Conservation (phyloP, 2,113 vertebrate genomes). For the Thunnus maccoyii region DNA sequence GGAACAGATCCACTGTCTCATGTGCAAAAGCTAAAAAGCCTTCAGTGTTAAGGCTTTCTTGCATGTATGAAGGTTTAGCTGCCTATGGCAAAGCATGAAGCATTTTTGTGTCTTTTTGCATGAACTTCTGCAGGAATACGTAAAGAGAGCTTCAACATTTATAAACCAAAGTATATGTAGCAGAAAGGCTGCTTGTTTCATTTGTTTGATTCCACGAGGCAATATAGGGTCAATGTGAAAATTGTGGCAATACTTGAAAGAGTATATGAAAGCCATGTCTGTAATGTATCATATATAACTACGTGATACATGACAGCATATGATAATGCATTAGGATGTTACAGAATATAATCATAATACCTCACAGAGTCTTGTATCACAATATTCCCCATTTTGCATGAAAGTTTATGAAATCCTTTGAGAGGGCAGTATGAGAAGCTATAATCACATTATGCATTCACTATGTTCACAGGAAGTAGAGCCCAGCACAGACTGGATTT, state of each 20-base stretch:
- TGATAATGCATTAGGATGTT: background rate
- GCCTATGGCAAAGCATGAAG: constrained; percentile 16
- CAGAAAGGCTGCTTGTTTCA: background rate
- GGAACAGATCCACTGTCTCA: background rate
- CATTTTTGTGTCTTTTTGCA: background rate
- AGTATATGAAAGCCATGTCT: background rate
- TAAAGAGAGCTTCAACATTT: background rate
- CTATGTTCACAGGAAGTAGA: no score
- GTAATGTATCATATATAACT: background rate
- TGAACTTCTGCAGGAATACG: background rate
- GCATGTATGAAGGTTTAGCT: background rate
- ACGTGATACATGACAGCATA: background rate
- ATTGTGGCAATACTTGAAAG: background rate
- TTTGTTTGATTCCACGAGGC: background rate
- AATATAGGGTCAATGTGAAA: background rate
- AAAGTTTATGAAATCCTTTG: no score
- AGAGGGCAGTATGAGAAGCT: background rate
- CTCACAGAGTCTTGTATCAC: background rate
- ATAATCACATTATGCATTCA: no score
- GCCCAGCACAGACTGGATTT: no score
- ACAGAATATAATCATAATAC: background rate
- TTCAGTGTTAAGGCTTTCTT: background rate
- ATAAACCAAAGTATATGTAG: background rate
- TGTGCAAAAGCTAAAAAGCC: background rate
- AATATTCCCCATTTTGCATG: background rate